A percentile compares a stretch with the other conserved stretches of the same genome.
These are phyloP conservation scores for Parnassius orleans DNA, from an alignment of 2,888 invertebrate species.

Conservation along the genomic window DNA sequence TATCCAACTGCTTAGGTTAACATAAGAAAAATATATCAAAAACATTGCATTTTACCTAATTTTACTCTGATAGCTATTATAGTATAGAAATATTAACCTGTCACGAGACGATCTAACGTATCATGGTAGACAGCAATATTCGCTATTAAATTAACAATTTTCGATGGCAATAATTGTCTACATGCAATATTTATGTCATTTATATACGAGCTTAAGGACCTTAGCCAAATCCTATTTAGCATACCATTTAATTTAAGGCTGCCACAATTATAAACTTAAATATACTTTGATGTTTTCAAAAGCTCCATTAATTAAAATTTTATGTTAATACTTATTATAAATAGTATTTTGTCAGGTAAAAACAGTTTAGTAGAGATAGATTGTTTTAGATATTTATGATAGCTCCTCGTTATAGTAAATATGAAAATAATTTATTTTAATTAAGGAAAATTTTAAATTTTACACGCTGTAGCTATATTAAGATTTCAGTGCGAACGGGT, in stretches of 20 bases:
- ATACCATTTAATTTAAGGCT: no score
- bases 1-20: no score
- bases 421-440: conserved; percentile 16
- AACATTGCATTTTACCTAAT: no score
- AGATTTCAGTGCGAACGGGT: neutral
- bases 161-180: neutral
- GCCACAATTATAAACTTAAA: no score
- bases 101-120: no score
- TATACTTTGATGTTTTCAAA: conserved; percentile 22
- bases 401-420: conserved; percentile 16
- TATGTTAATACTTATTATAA: conserved; percentile 8
- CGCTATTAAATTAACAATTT: no score
- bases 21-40: no score
- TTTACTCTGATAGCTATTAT: neutral
- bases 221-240: conserved; percentile 9
- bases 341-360: neutral
- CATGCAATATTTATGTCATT: neutral
- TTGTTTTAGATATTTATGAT: conserved; percentile 12
- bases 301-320: conserved; percentile 4
- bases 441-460: neutral
- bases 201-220: conserved; percentile 16
- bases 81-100: neutral
- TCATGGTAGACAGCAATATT: no score
- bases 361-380: conserved; percentile 3
- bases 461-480: no score